These are phyloP conservation scores for Himalopsyche anomala DNA, from an alignment of 2,888 invertebrate genomes.

Conservation along the genomic window DNA sequence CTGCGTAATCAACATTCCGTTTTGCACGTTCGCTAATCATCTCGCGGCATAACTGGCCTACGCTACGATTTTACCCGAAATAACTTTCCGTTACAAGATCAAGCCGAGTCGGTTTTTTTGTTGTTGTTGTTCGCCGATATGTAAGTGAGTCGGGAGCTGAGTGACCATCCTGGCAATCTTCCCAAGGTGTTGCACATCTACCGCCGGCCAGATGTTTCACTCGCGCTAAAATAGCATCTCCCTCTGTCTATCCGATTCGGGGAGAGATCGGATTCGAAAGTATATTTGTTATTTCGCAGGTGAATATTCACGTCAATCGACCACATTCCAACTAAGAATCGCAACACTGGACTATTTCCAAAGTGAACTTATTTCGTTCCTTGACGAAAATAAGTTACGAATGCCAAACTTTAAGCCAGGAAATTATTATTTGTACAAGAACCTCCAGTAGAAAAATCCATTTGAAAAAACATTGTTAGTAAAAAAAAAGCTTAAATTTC, in stretches of 20 bases:
- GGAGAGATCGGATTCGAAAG: not conserved
- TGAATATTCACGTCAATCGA: too few species aligned
- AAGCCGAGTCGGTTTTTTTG: slow-evolving; percentile 8
- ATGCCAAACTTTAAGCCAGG: too few species aligned
- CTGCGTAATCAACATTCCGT: slow-evolving; percentile 10
- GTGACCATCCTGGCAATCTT: slow-evolving; percentile 50
- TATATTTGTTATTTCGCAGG: not conserved
- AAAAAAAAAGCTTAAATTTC: too few species aligned
- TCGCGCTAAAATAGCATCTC: slow-evolving; percentile 1
- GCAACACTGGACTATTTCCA: too few species aligned
- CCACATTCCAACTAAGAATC: too few species aligned
- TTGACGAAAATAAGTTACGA: too few species aligned
- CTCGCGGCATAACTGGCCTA: not conserved
- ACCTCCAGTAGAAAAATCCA: too few species aligned
- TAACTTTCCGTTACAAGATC: slow-evolving; percentile 19
- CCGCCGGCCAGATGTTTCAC: slow-evolving; percentile 44
- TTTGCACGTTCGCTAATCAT: too few species aligned
- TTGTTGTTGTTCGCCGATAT: not conserved
- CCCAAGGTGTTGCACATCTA: slow-evolving; percentile 60
- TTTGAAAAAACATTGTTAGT: too few species aligned
- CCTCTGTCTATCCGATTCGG: not conserved
- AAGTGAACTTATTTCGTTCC: too few species aligned
- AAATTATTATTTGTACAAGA: too few species aligned
- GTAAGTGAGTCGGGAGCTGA: slow-evolving; percentile 15
- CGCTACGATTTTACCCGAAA: slow-evolving; percentile 17